phyloP scores from a whole-genome alignment of 2,888 invertebrate genomes.

The Xestia c-nigrum region DNA sequence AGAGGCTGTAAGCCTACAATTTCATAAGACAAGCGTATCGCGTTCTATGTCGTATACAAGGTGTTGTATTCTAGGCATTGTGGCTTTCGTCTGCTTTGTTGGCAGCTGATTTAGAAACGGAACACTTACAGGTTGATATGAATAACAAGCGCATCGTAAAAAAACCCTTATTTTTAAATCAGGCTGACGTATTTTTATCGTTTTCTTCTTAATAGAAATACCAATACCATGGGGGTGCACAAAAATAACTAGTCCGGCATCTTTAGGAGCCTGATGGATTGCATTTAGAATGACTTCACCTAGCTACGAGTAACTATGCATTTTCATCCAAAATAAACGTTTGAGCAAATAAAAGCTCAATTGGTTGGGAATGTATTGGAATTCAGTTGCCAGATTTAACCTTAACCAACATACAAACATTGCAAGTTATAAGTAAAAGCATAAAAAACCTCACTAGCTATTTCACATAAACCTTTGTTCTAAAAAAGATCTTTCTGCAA shows the following conservation, averaged over 20 bases:
- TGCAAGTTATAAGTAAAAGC: not conserved
- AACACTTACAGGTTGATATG: not conserved
- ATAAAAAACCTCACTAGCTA: not conserved
- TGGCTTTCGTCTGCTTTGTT: constrained; percentile 1
- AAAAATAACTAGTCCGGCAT: not conserved
- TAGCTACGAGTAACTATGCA: not conserved
- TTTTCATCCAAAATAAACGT: not conserved
- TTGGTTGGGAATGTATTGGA: not conserved
- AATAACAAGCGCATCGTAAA: not conserved
- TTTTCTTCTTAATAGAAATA: not conserved
- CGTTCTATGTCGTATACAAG: constrained; percentile 26
- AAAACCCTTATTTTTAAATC: not conserved
- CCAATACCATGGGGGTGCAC: not conserved
- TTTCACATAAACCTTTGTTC: not conserved
- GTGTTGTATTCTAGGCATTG: constrained; percentile 32
- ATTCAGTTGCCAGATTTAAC: not conserved
- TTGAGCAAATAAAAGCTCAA: not conserved
- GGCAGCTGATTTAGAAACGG: constrained; percentile 5
- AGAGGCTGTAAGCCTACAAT: constrained; percentile 57
- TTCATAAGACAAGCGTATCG: constrained; percentile 38
- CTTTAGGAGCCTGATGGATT: not conserved
- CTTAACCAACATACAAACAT: not conserved
- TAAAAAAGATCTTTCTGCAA: not conserved
- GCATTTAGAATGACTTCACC: not conserved
- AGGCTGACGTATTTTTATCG: not conserved